Evolutionary conservation across 2,113 vertebrate species (phyloP), one percentile per base, ranked within the genome.

Genomic region (Fulmarus glacialis): DNA sequence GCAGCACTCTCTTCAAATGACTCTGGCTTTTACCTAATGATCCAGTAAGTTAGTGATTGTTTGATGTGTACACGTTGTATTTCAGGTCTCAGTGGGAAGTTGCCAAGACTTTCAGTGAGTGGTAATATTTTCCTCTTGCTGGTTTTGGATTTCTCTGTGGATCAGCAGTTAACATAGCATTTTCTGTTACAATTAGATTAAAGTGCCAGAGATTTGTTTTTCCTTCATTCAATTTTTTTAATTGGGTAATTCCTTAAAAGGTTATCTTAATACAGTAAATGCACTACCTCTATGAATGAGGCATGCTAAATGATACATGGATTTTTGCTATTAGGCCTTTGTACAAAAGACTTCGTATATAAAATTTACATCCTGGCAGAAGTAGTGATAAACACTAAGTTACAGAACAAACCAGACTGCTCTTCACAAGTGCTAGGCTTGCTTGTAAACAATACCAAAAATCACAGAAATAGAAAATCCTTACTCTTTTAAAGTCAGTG

Each of bases 231-330:
- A 94, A 82, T 95, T 95, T 96, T 96, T 98, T 96, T 73, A 96
- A 98, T 97, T 97, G 95, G 96, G 86, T 97, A 91, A 95, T 98
- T 94, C 73, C 83, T 98, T 98, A 96, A 97, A 98, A 97, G 94
- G 82, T 63, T 87, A 85, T 96, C 95, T 97, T 98, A 98, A 98
- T 98, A 97, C 50, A 82, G 89, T 96, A 98, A 98, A 96, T 98
- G 98, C 92, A 96, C 45, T 97, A 79, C 90, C 67, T 97, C 73
- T 82, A 11, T 95, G 93, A 93, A 83, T 45, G 92, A 97, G 58
- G 58, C 63, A 79, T 92, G 58, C 42, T 95, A 95, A 95, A 92
- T 97, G 90, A 96, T 92, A 77, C 88, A 86, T 93, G 58, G 45
- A 27, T 86, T 87, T 95, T 84, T 95, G 66, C 60, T 90, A 23